These are phyloP conservation scores for Callinectes sapidus DNA, from an alignment of 2,888 invertebrate genomes.

Conservation along the genomic window DNA sequence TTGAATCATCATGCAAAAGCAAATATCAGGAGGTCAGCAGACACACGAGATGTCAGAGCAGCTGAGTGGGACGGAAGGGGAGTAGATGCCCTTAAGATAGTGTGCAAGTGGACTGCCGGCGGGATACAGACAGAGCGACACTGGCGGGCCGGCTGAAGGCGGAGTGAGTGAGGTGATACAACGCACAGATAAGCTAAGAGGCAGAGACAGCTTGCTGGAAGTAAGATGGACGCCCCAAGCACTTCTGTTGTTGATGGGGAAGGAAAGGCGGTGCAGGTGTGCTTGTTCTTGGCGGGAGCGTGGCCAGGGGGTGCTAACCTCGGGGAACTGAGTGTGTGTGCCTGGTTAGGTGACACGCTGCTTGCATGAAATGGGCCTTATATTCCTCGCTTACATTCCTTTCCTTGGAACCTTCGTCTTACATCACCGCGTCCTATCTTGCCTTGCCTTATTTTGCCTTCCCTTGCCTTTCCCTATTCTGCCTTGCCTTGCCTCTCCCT, in stretches of 20 bases:
- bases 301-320: neutral
- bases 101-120: neutral
- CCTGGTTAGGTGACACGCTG: neutral
- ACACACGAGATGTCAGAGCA: neutral
- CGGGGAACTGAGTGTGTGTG: neutral
- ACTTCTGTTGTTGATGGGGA: neutral
- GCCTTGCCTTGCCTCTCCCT: too few relatives aligned
- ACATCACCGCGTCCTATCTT: neutral
- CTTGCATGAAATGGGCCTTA: neutral
- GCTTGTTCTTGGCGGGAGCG: neutral
- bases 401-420: neutral
- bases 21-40: neutral
- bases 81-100: neutral
- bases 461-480: neutral
- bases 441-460: neutral
- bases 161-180: neutral
- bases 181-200: conserved; percentile 21
- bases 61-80: neutral
- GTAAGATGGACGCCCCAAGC: conserved; percentile 4
- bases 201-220: conserved; percentile 32
- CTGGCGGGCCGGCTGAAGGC: conserved; percentile 6
- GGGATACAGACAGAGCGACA: neutral
- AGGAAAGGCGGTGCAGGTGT: neutral
- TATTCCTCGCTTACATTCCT: neutral
- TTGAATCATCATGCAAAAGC: neutral